Evolutionary conservation across 2,113 vertebrate species (phyloP).

Genomic region (Zosterops lateralis): DNA sequence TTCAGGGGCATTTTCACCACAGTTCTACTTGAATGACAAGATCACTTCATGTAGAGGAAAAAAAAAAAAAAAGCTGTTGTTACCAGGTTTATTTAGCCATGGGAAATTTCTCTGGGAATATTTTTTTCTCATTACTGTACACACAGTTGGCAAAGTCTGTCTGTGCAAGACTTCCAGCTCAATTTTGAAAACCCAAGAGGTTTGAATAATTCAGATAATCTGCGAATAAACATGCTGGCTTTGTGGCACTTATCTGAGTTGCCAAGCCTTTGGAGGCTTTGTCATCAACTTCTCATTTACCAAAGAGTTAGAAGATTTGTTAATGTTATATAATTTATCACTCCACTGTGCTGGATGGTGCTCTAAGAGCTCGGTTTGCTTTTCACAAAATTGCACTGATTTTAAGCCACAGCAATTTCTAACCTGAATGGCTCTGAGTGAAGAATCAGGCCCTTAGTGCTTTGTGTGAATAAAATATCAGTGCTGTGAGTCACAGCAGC

Average conservation of each 20-base stretch:
- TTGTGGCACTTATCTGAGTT: conserved; percentile 32
- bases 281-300: conserved; percentile 46
- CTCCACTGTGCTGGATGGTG: background rate
- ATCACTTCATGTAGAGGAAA: background rate
- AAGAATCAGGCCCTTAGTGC: background rate
- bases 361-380: background rate
- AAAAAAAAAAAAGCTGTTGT: background rate
- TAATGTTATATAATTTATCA: conserved; percentile 45
- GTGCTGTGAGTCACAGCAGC: background rate
- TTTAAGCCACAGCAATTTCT: conserved; percentile 8
- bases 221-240: conserved; percentile 23
- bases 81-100: conserved; percentile 17
- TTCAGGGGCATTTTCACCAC: background rate
- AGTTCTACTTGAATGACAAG: background rate
- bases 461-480: background rate
- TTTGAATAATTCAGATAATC: conserved; percentile 60
- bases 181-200: conserved; percentile 24
- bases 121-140: conserved; percentile 34
- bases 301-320: conserved; percentile 35
- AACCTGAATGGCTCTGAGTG: background rate
- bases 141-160: conserved; percentile 4
- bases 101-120: conserved; percentile 19
- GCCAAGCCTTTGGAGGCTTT: conserved; percentile 28
- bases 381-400: background rate
- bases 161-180: conserved; percentile 29